Evolutionary conservation across 2,888 invertebrate genomes (phyloP), one percentile per base, ranked within the genome.

Genomic region (Eupithecia tripunctaria): DNA sequence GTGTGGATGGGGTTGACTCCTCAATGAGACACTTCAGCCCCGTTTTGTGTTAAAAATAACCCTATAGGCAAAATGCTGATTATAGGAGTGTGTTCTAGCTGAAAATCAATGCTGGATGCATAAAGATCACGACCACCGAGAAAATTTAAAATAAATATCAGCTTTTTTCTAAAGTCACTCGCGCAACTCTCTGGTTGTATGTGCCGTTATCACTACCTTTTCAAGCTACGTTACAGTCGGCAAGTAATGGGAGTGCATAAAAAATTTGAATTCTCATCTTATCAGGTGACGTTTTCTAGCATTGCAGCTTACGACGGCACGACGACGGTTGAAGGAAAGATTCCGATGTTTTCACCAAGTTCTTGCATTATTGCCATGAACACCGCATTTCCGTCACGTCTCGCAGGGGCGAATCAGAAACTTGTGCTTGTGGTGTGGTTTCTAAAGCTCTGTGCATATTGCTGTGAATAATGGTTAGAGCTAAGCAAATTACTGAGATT

Each of bases 371-470:
- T 66, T 68, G 68, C 70, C 29, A 27, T 68, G 67, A 36, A 65
- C 71, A 67, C 71, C 69, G 59, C 69, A 76, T 76, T 76, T 71
- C 73, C 68, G 76, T 70, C 76, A 76, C 73, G 76, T 73, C 67
- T 76, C 67, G 18, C 68, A 60, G 67, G 60, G 63, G 73, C 72
- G 73, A 69, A 63, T 73, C 56, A 66, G 71, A 71, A 76, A 76
- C 76, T 76, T 76, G 66, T 67, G 75, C 75, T 75, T 73, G 75
- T 68, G 75, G 73, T 75, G 63, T 47, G 43, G 47, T n/a, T 67
- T 69, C 56, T 73, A 73, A 75, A 71, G 72, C 66, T 36, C 60
- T 51, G 72, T 72, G 10, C 68, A 72, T 66, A 51, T 65, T 59
- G 67, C 43, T 59, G 36, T 21, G 29, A 27, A 29, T 43, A 21